Conservation (phyloP, 2,113 vertebrate genomes). For the Rhadina sibilatrix region DNA sequence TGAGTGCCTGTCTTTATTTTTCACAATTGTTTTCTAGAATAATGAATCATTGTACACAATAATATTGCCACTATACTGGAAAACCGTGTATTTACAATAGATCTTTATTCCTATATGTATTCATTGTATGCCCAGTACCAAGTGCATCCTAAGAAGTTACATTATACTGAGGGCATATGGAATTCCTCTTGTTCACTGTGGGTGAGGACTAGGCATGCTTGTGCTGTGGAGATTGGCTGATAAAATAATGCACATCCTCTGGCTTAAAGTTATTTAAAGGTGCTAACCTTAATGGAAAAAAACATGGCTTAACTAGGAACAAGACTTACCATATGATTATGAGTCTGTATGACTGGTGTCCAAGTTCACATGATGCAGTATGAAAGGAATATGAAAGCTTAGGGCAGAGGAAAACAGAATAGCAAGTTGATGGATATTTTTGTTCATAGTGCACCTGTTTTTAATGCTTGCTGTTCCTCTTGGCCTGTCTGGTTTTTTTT, state of each 20-base stretch:
- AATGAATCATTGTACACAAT: constrained; percentile 42
- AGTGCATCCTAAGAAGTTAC: background rate
- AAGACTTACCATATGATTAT: background rate
- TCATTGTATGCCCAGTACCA: constrained; percentile 17
- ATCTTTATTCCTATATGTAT: constrained; percentile 44
- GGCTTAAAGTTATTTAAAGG: background rate
- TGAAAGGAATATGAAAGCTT: background rate
- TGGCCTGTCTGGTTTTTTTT: background rate
- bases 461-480: background rate
- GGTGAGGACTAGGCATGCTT: background rate
- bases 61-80: constrained; percentile 20
- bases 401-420: background rate
- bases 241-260: background rate
- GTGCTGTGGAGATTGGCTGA: background rate
- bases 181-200: background rate
- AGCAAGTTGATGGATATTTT: background rate
- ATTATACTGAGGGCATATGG: background rate
- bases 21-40: constrained; percentile 54
- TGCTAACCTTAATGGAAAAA: background rate
- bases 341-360: background rate
- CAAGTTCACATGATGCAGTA: background rate
- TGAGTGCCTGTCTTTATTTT: constrained; percentile 37
- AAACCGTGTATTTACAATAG: constrained; percentile 9
- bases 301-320: background rate
- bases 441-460: background rate